Conservation (phyloP, 2,113 vertebrate species). For the crab-eating macaque (Macaca fascicularis) region DNA sequence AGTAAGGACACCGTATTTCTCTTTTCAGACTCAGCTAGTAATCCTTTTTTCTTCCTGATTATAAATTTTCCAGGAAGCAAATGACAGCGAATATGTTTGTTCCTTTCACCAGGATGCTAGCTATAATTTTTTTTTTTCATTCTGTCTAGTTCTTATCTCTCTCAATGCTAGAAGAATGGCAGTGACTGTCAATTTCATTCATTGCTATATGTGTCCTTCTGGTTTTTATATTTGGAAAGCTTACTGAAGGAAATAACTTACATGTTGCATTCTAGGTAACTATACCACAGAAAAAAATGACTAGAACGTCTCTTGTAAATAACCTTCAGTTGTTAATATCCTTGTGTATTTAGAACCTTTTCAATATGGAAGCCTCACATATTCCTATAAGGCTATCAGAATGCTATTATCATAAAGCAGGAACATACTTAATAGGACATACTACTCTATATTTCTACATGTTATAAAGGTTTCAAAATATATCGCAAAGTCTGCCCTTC, state of each 20-base stretch:
- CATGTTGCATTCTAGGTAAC: background rate
- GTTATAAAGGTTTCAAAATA: background rate
- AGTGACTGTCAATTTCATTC: constrained; percentile 33
- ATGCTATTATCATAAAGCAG: background rate
- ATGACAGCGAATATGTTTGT: background rate
- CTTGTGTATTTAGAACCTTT: background rate
- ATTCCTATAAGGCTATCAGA: background rate
- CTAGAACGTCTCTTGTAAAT: background rate
- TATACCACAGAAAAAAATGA: background rate
- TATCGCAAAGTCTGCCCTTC: background rate
- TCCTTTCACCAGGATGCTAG: background rate
- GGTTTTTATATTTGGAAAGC: constrained; percentile 31
- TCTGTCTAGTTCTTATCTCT: constrained; percentile 17
- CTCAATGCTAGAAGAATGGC: background rate
- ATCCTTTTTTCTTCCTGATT: background rate
- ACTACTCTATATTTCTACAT: background rate
- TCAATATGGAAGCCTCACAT: background rate
- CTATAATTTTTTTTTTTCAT: constrained; percentile 38
- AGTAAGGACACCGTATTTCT: background rate
- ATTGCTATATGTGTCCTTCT: background rate
- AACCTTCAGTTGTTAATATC: background rate
- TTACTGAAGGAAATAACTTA: background rate
- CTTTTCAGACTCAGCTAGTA: background rate
- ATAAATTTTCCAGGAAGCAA: constrained; percentile 16
- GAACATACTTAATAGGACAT: background rate